Evolutionary conservation across 2,888 invertebrate genomes (phyloP).

Genomic region (Ophioninae sp.): DNA sequence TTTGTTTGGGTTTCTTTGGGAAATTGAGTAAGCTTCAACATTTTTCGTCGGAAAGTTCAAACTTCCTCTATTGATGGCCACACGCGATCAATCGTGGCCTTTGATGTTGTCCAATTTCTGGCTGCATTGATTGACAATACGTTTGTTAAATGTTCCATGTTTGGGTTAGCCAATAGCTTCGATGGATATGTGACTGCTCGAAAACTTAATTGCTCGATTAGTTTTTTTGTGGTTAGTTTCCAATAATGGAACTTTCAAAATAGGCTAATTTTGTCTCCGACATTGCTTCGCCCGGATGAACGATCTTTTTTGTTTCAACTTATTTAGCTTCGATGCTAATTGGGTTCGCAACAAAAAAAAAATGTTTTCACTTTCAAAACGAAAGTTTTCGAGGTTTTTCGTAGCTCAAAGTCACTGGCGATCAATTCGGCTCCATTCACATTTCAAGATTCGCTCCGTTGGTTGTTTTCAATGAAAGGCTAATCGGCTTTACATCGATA

Average conservation of each 20-base stretch:
- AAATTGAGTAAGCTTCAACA: not conserved
- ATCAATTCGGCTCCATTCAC: not conserved
- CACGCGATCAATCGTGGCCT: not conserved
- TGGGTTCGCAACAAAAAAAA: not conserved
- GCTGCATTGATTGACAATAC: not conserved
- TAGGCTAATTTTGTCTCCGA: not conserved
- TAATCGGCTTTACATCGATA: not conserved
- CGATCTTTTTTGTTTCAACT: not conserved
- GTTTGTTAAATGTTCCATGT: not conserved
- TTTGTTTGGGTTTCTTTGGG: not conserved
- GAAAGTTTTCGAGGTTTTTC: not conserved
- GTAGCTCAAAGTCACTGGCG: not conserved
- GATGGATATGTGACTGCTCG: not conserved
- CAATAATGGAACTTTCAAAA: not conserved
- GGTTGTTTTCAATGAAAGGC: not conserved
- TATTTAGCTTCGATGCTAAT: not conserved
- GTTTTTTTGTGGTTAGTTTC: not conserved
- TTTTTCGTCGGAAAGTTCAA: not conserved
- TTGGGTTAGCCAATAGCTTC: too few species aligned
- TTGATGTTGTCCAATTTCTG: not conserved
- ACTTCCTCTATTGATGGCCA: not conserved
- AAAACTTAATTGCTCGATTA: not conserved
- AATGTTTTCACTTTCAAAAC: not conserved
- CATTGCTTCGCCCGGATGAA: not conserved
- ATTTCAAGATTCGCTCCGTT: not conserved